Conservation (phyloP, 2,113 vertebrate genomes). For the Campylomormyrus numenius region DNA sequence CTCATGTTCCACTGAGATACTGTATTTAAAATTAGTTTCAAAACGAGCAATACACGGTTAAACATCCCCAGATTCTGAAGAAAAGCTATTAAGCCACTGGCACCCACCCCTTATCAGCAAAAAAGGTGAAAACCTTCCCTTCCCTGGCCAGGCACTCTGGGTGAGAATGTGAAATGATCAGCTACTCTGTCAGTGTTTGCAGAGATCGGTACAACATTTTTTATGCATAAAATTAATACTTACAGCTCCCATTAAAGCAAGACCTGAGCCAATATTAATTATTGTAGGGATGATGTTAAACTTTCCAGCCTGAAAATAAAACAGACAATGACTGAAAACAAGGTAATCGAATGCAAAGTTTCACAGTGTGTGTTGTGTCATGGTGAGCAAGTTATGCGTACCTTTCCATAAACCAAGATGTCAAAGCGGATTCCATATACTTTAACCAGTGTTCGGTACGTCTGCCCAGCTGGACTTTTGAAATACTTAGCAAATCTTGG, state of each 20-base stretch:
- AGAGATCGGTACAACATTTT: background rate
- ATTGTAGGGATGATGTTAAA: constrained; percentile 79
- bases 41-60: background rate
- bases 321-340: background rate
- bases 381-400: constrained; percentile 35
- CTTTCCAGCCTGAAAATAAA: constrained; percentile 69
- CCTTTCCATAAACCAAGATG: constrained; percentile 83
- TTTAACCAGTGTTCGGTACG: constrained; percentile 71
- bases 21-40: background rate
- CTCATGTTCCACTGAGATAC: background rate
- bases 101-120: background rate
- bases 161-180: background rate
- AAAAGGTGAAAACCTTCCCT: background rate
- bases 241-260: constrained; percentile 82
- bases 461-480: constrained; percentile 56
- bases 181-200: background rate
- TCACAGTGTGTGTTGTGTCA: background rate
- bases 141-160: background rate
- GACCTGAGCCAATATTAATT: constrained; percentile 74
- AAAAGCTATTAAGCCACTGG: background rate
- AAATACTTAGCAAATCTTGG: constrained; percentile 77
- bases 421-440: constrained; percentile 80
- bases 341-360: background rate
- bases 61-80: background rate
- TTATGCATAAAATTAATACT: constrained; percentile 46